A percentile compares a stretch with the other conserved stretches of the same genome.
Evolutionary conservation across 2,797 vertebrate species (phyloP).

Genomic region (Morelia viridis): DNA sequence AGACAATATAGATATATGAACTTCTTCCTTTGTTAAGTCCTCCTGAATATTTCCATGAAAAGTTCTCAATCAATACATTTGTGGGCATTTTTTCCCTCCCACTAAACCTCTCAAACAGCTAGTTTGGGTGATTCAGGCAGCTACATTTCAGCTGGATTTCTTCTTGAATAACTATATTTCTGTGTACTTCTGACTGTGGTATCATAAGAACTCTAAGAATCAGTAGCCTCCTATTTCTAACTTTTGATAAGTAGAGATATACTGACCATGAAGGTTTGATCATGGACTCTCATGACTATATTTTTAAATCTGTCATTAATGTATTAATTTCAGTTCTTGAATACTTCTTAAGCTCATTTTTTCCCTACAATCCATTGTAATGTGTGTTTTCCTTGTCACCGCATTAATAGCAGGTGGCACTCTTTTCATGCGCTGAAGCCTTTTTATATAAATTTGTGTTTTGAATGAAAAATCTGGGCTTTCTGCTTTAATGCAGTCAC

Average conservation of each 20-base stretch:
- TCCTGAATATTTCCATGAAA: neutral
- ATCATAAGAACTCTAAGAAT: neutral
- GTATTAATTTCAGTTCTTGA: neutral
- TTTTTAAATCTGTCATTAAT: neutral
- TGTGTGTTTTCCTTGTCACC: neutral
- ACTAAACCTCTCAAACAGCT: neutral
- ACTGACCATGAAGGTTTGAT: neutral
- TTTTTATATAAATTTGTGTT: neutral
- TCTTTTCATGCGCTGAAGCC: neutral
- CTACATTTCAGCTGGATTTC: neutral
- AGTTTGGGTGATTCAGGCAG: neutral
- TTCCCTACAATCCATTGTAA: neutral
- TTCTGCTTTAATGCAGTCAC: neutral
- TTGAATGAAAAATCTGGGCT: neutral
- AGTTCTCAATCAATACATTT: neutral
- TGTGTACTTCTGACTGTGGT: neutral
- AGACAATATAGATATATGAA: neutral
- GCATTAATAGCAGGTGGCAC: neutral
- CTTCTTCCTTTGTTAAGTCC: neutral
- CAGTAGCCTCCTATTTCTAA: neutral
- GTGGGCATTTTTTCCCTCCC: neutral
- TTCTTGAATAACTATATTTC: neutral
- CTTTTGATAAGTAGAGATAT: neutral
- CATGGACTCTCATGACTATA: neutral
- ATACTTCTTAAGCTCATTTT: neutral